Evolutionary conservation across 2,888 invertebrate genomes (phyloP).

Genomic region (Agrotis segetum): DNA sequence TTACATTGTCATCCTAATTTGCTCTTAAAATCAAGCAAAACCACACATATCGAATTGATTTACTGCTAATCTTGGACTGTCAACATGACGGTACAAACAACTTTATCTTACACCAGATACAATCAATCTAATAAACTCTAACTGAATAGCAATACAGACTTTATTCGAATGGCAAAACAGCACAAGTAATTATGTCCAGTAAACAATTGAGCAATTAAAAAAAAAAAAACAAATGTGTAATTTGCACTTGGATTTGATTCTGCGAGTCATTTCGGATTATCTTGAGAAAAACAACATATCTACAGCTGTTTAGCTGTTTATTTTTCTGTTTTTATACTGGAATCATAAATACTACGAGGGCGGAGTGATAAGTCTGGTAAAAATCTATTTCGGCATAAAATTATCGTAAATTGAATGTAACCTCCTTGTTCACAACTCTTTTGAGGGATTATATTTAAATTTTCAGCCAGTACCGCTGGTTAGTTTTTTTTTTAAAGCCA

Average conservation of each 20-base stretch:
- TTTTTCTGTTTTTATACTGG: background rate
- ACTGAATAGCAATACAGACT: background rate
- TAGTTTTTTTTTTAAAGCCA: too few relatives aligned
- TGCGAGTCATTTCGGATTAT: constrained; percentile 20
- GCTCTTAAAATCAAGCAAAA: too few relatives aligned
- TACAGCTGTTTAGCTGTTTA: background rate
- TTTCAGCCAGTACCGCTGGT: too few relatives aligned
- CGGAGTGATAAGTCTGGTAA: too few relatives aligned
- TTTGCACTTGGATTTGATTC: constrained; percentile 41
- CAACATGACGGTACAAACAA: constrained; percentile 13
- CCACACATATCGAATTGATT: constrained; percentile 31
- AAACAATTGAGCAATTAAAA: constrained; percentile 53
- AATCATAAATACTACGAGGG: too few relatives aligned
- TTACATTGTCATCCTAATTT: too few relatives aligned
- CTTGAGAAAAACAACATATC: background rate
- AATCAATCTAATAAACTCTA: constrained; percentile 9
- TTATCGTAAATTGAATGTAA: too few relatives aligned
- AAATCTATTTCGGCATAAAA: too few relatives aligned
- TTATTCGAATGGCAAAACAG: constrained; percentile 31
- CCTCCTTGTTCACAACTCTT: too few relatives aligned
- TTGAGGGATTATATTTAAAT: too few relatives aligned
- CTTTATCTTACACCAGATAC: background rate
- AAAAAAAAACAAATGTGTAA: constrained; percentile 36
- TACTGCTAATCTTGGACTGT: constrained; percentile 45
- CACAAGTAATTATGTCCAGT: constrained; percentile 36